Base-by-base conservation (phyloP, 2,888 invertebrate species). In the Abrostola triplasia region DNA sequence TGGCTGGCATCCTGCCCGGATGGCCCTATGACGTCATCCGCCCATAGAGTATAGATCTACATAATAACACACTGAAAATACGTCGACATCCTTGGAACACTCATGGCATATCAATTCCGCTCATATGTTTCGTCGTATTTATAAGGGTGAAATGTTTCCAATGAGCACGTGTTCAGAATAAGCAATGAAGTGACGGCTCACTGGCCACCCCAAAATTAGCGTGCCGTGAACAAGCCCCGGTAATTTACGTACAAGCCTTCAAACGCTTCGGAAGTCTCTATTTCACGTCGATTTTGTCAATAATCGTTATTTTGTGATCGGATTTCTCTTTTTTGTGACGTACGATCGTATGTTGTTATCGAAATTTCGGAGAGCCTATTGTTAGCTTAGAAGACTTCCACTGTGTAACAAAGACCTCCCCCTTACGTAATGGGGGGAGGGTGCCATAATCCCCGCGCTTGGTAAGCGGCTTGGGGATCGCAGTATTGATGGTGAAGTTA, bases 161-260 rank as follows among this genome's bases (percentile, higher is more conserved):
- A 82, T 70, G 79, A 73, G 79, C 78, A 77, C 77, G 68, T 79
- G 73, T 74, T 67, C 59, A 48, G 78, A 83, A 84, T 84, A 79
- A 78, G 75, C 84, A 84, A 84, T 84, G 73, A 67, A 73, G 62
- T 71, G 74, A 79, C 72, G 76, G 67, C 64, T 76, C 78, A 67
- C 60, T 79, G 78, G 73, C 53, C 73, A 66, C 75, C 71, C 69
- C 64, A 38, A 76, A 76, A 78, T 78, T 64, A 76, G 62, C 66
- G 66, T 64, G 59, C 65, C 67, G 74, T 74, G 68, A 76, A 80
- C 66, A 60, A 65, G 64, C 58, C 55, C 44, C 63, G 44, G 64
- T 75, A 79, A 79, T 77, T 77, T 71, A 71, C 58, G 68, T 72
- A 63, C 48, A 12, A 64, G 52, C 74, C 74, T 59, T 74, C 63